Conservation (phyloP, 2,797 vertebrate species). For the Tenualosa ilisha region DNA sequence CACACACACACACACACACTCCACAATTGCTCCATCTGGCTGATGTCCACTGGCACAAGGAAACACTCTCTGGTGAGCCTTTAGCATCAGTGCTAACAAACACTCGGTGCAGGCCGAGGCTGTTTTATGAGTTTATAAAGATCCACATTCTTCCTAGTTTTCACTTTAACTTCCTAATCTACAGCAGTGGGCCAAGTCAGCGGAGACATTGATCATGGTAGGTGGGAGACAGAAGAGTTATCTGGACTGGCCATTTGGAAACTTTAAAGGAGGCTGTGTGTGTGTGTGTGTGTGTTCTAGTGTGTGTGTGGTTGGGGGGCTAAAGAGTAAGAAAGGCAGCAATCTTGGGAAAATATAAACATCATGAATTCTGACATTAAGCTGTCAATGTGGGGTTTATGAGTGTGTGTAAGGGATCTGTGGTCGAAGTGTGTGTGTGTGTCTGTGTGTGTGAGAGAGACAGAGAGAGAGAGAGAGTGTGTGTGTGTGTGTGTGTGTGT, state of each 20-base stretch:
- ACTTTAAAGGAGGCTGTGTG: not conserved
- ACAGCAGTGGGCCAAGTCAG: not conserved
- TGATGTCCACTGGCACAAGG: not conserved
- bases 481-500: slow-evolving; percentile 12
- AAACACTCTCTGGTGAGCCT: not conserved
- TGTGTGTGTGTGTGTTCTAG: slow-evolving; percentile 6
- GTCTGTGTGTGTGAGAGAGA: not conserved
- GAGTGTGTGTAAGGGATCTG: slow-evolving; percentile 40
- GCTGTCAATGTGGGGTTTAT: slow-evolving; percentile 62
- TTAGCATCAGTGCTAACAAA: slow-evolving; percentile 8
- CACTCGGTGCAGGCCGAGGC: not conserved
- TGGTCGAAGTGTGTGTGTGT: slow-evolving; percentile 17
- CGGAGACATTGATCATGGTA: not conserved
- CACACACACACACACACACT: slow-evolving; percentile 33
- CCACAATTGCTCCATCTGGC: slow-evolving; percentile 18
- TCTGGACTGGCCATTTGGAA: no score
- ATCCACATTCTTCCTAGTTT: not conserved
- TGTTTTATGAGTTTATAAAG: slow-evolving; percentile 36
- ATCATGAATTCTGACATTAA: slow-evolving; percentile 69
- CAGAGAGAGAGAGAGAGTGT: not conserved
- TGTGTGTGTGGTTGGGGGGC: slow-evolving; percentile 32
- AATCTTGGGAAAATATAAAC: slow-evolving; percentile 58
- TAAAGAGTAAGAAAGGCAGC: slow-evolving; percentile 42
- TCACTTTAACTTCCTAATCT: not conserved
- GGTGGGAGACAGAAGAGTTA: no score